Evolutionary conservation across 1,140 invertebrate species (phyloP), one percentile per base, ranked within the genome.

Genomic region (Bombus waltoni): DNA sequence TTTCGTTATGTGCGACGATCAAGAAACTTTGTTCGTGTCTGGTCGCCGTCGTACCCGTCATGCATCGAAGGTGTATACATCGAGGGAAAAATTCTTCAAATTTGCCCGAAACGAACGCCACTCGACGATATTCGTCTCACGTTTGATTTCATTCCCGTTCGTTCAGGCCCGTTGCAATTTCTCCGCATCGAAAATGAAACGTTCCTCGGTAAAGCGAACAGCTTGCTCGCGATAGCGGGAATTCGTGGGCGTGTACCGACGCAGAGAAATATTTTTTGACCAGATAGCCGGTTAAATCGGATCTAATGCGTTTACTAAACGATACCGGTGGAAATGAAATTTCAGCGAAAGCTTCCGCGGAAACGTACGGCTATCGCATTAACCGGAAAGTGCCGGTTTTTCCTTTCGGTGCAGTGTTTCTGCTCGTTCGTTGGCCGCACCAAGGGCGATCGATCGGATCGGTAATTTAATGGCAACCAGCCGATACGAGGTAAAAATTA

Each of bases 391-490:
- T 32, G 76, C 35, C n/a, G 57, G 40, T 47, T 70, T 38, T 18
- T 47, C 44, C 11, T 79, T 53, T n/a, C n/a, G 1, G n/a, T 25
- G 3, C 32, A 18, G 10, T 25, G 35, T 78, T 22, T 44, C n/a
- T 6, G 15, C n/a, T 22, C n/a, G 42, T n/a, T 32, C n/a, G 28
- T 28, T 18, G 11, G 18, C 10, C 11, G 18, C 18, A 10, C 1
- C 65, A 18, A 11, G 3, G 8, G n/a, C 1, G 3, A 38, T 38
- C 42, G 65, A 57, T 81, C 18, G 11, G 32, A 32, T 5, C 66
- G 35, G 53, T 73, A 81, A 81, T 73, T 81, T 73, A 59, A 72
- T 72, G 38, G n/a, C 28, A 32, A 81, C 44, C 66, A 35, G 28
- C 44, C 35, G 35, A 47, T 32, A 40, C 66, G 47, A 28, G 79